phyloP scores from a whole-genome alignment of 2,113 vertebrate genomes.

The Anser brachyrhynchus region DNA sequence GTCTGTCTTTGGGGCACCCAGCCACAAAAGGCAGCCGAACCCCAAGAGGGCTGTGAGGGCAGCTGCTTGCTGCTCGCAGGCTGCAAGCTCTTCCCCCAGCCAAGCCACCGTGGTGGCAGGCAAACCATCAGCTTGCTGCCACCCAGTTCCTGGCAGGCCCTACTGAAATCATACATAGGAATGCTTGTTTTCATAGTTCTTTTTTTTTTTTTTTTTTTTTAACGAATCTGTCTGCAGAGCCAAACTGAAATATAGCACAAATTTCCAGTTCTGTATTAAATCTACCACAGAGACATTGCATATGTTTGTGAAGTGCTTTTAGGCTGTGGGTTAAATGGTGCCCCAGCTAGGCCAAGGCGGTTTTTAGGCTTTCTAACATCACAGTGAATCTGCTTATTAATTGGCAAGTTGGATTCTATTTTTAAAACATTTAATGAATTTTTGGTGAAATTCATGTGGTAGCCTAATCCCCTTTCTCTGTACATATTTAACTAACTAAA shows the following conservation, averaged over 20 bases:
- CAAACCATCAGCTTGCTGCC: neutral
- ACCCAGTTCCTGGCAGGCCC: neutral
- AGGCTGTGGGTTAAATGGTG: neutral
- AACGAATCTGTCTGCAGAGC: neutral
- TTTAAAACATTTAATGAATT: neutral
- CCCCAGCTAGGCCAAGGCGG: neutral
- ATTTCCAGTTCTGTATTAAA: neutral
- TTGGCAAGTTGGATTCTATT: neutral
- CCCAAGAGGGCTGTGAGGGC: rapidly evolving
- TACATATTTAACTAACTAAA: neutral
- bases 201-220: neutral
- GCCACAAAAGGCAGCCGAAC: neutral
- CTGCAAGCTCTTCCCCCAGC: neutral
- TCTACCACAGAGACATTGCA: rapidly evolving
- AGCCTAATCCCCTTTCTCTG: neutral
- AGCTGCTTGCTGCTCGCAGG: neutral
- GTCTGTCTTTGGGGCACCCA: neutral
- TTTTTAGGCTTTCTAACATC: neutral
- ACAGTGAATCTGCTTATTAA: neutral
- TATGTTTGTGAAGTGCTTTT: neutral
- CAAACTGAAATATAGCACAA: neutral
- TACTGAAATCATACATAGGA: neutral
- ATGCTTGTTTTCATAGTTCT: neutral
- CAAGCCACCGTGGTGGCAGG: rapidly evolving
- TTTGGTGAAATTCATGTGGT: neutral